These are phyloP conservation scores for Propithecus perrieri DNA, from an alignment of 2,797 vertebrate species.

Conservation along the genomic window DNA sequence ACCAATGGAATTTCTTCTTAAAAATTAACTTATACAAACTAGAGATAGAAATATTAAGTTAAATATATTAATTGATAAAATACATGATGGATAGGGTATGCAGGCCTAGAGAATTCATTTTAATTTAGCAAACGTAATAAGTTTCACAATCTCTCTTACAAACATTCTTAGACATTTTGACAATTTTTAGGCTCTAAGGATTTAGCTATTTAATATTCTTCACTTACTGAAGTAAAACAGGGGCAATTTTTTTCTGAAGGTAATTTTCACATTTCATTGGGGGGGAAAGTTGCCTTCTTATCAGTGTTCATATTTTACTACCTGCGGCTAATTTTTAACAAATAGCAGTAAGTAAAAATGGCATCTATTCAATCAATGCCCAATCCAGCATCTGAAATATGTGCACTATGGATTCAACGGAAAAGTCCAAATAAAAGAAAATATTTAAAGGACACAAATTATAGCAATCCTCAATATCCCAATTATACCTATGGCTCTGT, in stretches of 20 bases:
- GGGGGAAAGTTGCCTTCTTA: neutral
- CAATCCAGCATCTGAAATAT: neutral
- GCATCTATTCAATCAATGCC: neutral
- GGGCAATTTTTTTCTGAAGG: slow-evolving; percentile 34
- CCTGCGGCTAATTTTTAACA: slow-evolving; percentile 27
- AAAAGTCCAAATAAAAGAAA: neutral
- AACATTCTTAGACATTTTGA: slow-evolving; percentile 61
- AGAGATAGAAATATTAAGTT: slow-evolving; percentile 51
- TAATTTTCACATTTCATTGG: slow-evolving; percentile 61
- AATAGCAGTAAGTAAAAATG: slow-evolving; percentile 19
- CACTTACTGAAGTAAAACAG: slow-evolving; percentile 68
- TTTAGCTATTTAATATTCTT: slow-evolving; percentile 72
- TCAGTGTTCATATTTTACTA: slow-evolving; percentile 45
- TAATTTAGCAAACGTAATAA: slow-evolving; percentile 57
- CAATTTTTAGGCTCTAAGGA: slow-evolving; percentile 61
- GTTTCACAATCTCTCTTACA: neutral
- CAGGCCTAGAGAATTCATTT: slow-evolving; percentile 56
- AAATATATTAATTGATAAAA: slow-evolving; percentile 50
- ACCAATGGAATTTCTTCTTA: neutral
- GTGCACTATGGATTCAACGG: neutral
- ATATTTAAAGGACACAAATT: neutral
- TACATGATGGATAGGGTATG: neutral
- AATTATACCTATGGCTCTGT: neutral
- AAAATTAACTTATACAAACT: neutral
- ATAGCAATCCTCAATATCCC: neutral